Evolutionary conservation across 2,888 invertebrate genomes (phyloP).

Genomic region (Cremastinae sp.): DNA sequence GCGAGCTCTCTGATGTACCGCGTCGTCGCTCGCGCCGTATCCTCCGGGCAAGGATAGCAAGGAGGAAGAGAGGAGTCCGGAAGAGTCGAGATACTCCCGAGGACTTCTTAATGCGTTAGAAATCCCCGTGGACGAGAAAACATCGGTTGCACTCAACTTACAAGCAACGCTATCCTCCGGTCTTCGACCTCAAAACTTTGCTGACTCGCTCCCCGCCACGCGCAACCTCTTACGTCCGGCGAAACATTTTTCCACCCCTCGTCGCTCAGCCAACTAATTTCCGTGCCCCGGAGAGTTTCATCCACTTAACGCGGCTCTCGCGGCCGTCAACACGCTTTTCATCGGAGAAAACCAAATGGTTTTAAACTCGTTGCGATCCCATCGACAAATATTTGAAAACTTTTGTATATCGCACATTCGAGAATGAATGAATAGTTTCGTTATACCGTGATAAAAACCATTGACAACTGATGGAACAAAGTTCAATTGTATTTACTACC

Average conservation of each 20-base stretch:
- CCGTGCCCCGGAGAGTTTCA: conserved; percentile 40
- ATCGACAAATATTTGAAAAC: too few relatives aligned
- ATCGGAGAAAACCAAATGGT: too few relatives aligned
- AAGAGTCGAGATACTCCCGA: neutral
- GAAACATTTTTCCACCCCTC: too few relatives aligned
- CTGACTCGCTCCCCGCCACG: neutral
- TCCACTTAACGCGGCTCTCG: conserved; percentile 39
- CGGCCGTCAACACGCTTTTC: too few relatives aligned
- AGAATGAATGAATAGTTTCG: too few relatives aligned
- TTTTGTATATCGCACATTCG: too few relatives aligned
- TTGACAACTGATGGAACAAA: too few relatives aligned
- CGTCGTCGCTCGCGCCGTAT: conserved; percentile 2
- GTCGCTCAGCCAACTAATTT: too few relatives aligned
- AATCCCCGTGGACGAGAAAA: conserved; percentile 69
- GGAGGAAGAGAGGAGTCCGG: conserved; percentile 1
- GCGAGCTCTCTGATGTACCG: conserved; percentile 18
- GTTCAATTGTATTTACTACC: too few relatives aligned
- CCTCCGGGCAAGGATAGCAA: conserved; percentile 2
- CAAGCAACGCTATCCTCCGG: conserved; percentile 31
- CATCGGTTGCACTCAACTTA: conserved; percentile 58
- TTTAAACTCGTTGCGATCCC: too few relatives aligned
- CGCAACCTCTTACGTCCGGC: conserved; percentile 8
- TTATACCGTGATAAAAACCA: too few relatives aligned
- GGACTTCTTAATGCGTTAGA: conserved; percentile 70
- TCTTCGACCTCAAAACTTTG: conserved; percentile 15